phyloP scores from a whole-genome alignment of 2,113 vertebrate species.

The Dasyurus viverrinus region DNA sequence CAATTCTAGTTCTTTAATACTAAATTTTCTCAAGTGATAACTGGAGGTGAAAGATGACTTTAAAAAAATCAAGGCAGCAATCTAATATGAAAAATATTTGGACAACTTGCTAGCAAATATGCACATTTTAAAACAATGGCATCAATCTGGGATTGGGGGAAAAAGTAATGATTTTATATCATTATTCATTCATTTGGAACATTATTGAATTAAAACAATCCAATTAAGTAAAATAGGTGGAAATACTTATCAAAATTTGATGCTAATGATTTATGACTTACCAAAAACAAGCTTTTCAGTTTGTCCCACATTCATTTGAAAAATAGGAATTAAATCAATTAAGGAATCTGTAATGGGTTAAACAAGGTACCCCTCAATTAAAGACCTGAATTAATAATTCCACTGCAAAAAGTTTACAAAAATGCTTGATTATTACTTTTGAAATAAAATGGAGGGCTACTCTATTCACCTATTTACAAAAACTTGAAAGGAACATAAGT shows the following conservation, averaged over 20 bases:
- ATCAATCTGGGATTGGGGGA: background rate
- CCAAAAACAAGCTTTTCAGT: background rate
- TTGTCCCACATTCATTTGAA: conserved; percentile 14
- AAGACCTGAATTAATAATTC: conserved; percentile 39
- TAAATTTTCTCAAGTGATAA: background rate
- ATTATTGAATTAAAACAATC: conserved; percentile 40
- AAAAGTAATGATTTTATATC: background rate
- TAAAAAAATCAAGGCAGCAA: background rate
- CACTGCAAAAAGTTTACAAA: conserved; percentile 17
- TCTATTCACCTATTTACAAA: conserved; percentile 7
- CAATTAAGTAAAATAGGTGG: background rate
- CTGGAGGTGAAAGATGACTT: background rate
- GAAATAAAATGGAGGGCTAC: background rate
- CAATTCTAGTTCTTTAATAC: background rate
- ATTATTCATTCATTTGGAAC: conserved; percentile 17
- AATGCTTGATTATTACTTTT: conserved; percentile 29
- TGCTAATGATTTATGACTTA: conserved; percentile 2
- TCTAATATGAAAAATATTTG: background rate
- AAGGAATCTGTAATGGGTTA: background rate
- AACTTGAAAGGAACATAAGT: conserved; percentile 15
- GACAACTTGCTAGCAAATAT: background rate
- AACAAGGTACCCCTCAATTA: background rate
- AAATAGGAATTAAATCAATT: background rate
- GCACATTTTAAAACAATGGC: background rate
- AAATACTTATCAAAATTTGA: background rate